Base-by-base conservation (phyloP, 2,113 vertebrate species). In the Sminthopsis crassicaudata region DNA sequence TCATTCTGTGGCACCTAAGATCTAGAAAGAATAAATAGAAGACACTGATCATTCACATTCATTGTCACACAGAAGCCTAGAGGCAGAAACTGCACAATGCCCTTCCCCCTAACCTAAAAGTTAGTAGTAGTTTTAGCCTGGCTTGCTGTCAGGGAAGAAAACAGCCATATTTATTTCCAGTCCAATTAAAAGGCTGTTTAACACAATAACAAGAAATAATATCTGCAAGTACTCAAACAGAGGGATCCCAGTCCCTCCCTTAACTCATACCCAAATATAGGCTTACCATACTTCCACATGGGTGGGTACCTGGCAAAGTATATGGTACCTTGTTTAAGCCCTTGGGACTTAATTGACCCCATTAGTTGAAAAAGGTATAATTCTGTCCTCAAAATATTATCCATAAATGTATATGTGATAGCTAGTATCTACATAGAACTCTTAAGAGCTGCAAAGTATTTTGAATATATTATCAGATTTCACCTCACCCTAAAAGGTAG, bases 371-470 rank as follows among this genome's bases (percentile, higher is more conserved):
- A 11, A 89, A 26, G 22, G 91, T 93, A 91, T 93, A 95, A 94
- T n/a, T 91, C 52, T 95, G 2, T 94, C 89, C 91, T 36, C 36
- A 94, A 90, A 94, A 90, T 36, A 76, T 48, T 94, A 5, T 52
- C 30, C 53, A 7, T 94, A 54, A 94, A 67, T 25, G n/a, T n/a
- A 3, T 88, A 25, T 84, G 26, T n/a, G 12, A 76, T n/a, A 76
- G 12, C 60, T 60, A 60, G 3, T 30, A 26, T 60, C 4, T 60
- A 60, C 36, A 36, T 30, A 60, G 30, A 0, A 67, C 30, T n/a
- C 8, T 67, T 67, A 67, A 76, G 36, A 76, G n/a, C 14, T 76
- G 14, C 36, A n/a, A 16, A 76, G 1, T 5, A 76, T 12, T n/a
- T n/a, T 76, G 19, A 1, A 36, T 16, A 67, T 67, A n/a, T 67